Conservation (phyloP, 1,140 invertebrate species). For the Gerris buenoi region DNA sequence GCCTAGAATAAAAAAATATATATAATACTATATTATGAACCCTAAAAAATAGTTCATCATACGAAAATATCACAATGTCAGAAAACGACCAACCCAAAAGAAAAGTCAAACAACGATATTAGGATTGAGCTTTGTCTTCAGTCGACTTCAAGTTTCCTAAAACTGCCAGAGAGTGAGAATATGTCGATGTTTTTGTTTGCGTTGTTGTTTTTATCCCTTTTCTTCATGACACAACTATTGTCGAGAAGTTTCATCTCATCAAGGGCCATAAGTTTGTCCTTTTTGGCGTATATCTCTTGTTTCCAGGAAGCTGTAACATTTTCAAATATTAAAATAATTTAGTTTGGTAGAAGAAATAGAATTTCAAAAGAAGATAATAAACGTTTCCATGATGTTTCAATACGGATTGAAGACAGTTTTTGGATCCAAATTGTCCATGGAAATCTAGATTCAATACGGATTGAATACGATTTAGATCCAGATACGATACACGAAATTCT, state of each 20-base stretch:
- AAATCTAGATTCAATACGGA: too few species aligned
- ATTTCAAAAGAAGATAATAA: too few species aligned
- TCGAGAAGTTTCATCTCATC: slow-evolving; percentile 50
- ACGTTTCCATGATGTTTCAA: too few species aligned
- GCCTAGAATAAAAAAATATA: not conserved
- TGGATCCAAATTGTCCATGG: too few species aligned
- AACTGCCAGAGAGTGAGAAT: slow-evolving; percentile 46
- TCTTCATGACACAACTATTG: slow-evolving; percentile 20
- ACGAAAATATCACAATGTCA: not conserved
- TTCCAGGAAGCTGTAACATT: slow-evolving; percentile 40
- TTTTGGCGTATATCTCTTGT: slow-evolving; percentile 41
- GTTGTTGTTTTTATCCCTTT: slow-evolving; percentile 14
- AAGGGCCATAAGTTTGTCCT: slow-evolving; percentile 48
- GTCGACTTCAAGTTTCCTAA: slow-evolving; percentile 67
- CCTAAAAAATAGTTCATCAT: not conserved
- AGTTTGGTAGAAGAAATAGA: too few species aligned
- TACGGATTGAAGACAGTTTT: too few species aligned
- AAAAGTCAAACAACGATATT: too few species aligned
- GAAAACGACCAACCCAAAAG: not conserved
- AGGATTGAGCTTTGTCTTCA: slow-evolving; percentile 29
- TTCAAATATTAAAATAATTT: not conserved
- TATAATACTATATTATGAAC: not conserved
- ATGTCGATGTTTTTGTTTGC: slow-evolving; percentile 10
- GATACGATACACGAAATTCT: too few species aligned
- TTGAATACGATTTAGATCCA: too few species aligned